phyloP scores from a whole-genome alignment of 30 jellyfish, hydroid and myxozoan species.

The Rhopilema esculentum region DNA sequence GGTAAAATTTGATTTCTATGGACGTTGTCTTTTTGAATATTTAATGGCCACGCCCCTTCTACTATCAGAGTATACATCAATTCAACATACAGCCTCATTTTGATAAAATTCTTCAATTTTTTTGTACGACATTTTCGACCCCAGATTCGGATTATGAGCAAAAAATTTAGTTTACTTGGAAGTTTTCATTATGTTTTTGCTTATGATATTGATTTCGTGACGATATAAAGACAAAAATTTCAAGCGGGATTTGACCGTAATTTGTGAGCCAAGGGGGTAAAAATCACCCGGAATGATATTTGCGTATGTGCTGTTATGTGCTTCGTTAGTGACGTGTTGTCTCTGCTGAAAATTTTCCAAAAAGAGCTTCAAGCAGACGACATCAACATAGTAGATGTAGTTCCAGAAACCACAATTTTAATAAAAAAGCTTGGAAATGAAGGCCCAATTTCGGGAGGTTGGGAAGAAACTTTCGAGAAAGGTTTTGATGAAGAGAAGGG shows the following conservation, averaged over 20 bases:
- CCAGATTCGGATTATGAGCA: constrained; percentile 6
- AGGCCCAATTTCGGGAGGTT: constrained; percentile 36
- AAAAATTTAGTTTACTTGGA: no score
- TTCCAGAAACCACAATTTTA: constrained; percentile 22
- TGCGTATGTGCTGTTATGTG: no score
- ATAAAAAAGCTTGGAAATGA: constrained; percentile 49
- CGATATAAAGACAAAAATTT: no score
- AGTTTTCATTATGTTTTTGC: no score
- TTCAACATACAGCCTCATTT: no score
- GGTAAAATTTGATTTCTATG: no score
- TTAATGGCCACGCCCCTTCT: constrained; percentile 27
- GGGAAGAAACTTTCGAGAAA: constrained; percentile 25
- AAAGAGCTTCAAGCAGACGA: constrained; percentile 41
- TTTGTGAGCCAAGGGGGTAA: no score
- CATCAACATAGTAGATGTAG: constrained; percentile 22
- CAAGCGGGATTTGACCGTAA: constrained; percentile 19
- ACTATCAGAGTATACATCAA: constrained; percentile 23
- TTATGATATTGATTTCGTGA: no score
- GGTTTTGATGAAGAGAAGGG: constrained; percentile 55
- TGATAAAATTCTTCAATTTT: no score
- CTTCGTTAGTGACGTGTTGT: constrained; percentile 13
- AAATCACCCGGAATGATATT: no score
- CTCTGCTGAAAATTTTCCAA: constrained; percentile 33
- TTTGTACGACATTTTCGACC: neutral
- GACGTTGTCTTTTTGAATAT: neutral